A percentile compares a stretch with the other conserved stretches of the same genome.
Evolutionary conservation across 23 tunicate genomes (phyloP).

Genomic region (Halocynthia roretzi): DNA sequence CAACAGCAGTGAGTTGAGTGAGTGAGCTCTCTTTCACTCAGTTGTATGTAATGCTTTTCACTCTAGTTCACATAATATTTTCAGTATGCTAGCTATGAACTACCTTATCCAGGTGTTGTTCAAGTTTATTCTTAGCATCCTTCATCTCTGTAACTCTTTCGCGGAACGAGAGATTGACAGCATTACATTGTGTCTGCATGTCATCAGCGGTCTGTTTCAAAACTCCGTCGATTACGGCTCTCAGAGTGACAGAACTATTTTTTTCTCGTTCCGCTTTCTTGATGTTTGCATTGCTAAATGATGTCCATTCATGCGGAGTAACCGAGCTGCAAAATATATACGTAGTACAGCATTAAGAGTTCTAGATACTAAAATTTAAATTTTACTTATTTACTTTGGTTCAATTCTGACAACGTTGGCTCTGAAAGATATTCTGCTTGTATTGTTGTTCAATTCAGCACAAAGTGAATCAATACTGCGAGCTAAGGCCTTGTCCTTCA

Average conservation of each 20-base stretch:
- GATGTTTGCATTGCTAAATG: slow-evolving; percentile 87
- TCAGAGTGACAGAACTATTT: slow-evolving; percentile 52
- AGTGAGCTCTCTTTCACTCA: neutral
- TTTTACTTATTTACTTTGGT: slow-evolving; percentile 36
- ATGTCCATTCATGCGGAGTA: slow-evolving; percentile 79
- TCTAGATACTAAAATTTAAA: neutral
- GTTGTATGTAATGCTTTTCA: too few relatives aligned
- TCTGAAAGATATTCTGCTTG: slow-evolving; percentile 45
- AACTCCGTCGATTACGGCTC: slow-evolving; percentile 63
- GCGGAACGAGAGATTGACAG: slow-evolving; percentile 70
- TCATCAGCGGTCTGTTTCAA: slow-evolving; percentile 81
- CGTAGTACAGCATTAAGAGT: neutral
- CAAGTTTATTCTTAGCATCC: slow-evolving; percentile 75
- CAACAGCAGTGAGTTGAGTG: neutral
- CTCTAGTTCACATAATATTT: too few relatives aligned
- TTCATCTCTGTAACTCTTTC: slow-evolving; percentile 75
- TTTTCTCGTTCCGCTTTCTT: slow-evolving; percentile 79
- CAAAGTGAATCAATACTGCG: slow-evolving; percentile 70
- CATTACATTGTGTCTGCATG: slow-evolving; percentile 71
- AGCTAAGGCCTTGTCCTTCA: slow-evolving; percentile 87
- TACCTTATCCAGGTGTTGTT: slow-evolving; percentile 87
- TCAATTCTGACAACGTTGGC: slow-evolving; percentile 71
- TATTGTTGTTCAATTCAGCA: slow-evolving; percentile 76
- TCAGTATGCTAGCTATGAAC: neutral
- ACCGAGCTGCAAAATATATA: slow-evolving; percentile 42